A percentile compares a stretch with the other conserved stretches of the same genome.
phyloP scores from a whole-genome alignment of 2,888 invertebrate species.

The Drosophila paranaensis region DNA sequence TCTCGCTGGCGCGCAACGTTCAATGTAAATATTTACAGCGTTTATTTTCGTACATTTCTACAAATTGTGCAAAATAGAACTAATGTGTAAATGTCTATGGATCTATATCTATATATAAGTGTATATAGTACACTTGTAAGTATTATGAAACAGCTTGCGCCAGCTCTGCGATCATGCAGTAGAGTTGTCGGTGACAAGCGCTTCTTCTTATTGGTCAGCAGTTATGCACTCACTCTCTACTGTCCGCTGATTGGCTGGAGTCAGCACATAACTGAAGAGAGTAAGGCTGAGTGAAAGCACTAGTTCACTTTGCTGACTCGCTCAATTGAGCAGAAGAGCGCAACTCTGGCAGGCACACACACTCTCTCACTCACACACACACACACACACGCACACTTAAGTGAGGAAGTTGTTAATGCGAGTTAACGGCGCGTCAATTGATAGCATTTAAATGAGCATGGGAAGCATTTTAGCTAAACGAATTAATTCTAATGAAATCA shows the following conservation, averaged over 20 bases:
- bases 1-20: slow-evolving; percentile 29
- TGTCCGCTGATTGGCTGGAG: not conserved
- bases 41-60: slow-evolving; percentile 69
- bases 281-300: not conserved
- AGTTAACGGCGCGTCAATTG: slow-evolving; percentile 34
- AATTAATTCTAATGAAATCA: slow-evolving; percentile 33
- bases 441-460: slow-evolving; percentile 37
- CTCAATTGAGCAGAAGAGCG: slow-evolving; percentile 9
- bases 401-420: slow-evolving; percentile 44
- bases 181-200: not conserved
- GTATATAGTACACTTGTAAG: slow-evolving; percentile 54
- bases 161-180: not conserved
- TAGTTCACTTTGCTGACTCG: not conserved
- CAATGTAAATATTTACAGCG: slow-evolving; percentile 74
- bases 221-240: not conserved
- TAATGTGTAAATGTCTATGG: slow-evolving; percentile 3
- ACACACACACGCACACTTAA: slow-evolving; percentile 4
- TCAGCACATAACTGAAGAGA: not conserved
- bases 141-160: slow-evolving; percentile 64
- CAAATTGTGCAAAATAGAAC: slow-evolving; percentile 33
- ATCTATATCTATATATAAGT: slow-evolving; percentile 13
- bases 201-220: not conserved
- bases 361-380: not conserved
- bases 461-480: slow-evolving; percentile 30
- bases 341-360: not conserved